Percentiles rank a stretch among this genome's conserved stretches.
phyloP scores from a whole-genome alignment of 2,113 vertebrate species.

The Podilymbus podiceps region DNA sequence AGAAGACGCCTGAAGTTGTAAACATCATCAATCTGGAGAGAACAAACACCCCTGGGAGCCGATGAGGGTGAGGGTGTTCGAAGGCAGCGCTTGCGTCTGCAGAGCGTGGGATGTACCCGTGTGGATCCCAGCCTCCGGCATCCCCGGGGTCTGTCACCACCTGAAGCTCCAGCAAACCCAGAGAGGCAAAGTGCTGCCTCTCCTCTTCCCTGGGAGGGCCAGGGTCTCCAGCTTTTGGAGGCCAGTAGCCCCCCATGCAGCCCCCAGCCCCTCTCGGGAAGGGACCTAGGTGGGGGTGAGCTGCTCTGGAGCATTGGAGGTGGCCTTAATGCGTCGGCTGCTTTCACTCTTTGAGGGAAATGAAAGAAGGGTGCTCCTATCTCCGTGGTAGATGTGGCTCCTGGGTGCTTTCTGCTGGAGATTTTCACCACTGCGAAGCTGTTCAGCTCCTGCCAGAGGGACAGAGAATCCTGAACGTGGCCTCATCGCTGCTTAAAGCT shows the following conservation, averaged over 20 bases:
- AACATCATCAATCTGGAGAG: constrained; percentile 17
- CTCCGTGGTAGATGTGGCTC: fast-evolving
- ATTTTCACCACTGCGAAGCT: neutral
- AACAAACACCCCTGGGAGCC: neutral
- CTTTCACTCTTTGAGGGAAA: neutral
- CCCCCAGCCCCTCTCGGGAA: no score
- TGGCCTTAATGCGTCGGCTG: fast-evolving
- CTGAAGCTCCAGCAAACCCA: neutral
- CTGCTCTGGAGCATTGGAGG: neutral
- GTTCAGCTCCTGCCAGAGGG: neutral
- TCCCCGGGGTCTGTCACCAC: fast-evolving
- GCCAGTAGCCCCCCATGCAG: fast-evolving
- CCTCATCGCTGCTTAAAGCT: neutral
- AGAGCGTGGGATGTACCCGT: fast-evolving
- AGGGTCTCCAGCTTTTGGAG: neutral
- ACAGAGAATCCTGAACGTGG: neutral
- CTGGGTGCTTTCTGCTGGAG: neutral
- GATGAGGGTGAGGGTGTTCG: neutral
- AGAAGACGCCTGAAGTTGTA: neutral
- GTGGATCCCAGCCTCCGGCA: fast-evolving
- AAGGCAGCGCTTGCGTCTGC: neutral
- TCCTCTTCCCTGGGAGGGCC: neutral
- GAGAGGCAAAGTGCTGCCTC: neutral
- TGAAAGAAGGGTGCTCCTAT: neutral
- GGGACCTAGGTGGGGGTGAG: neutral